Conservation (phyloP, 2,797 vertebrate genomes). For the Graptemys geographica region DNA sequence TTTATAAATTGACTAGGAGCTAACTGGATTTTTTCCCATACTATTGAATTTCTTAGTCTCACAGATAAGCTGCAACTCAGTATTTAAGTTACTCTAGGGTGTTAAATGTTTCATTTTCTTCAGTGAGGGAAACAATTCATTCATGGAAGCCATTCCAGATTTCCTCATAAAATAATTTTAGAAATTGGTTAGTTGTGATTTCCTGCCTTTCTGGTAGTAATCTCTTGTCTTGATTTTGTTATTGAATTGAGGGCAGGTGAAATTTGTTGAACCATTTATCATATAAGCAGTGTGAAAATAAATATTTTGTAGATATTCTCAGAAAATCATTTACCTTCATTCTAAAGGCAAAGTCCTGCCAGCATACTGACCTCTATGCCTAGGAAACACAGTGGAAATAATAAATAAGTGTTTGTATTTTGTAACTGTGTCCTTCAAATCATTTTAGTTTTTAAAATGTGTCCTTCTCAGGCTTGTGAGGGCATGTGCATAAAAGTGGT, state of each 20-base stretch:
- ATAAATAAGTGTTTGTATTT: neutral
- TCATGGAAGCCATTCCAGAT: conserved; percentile 57
- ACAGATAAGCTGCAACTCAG: neutral
- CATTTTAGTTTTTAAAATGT: neutral
- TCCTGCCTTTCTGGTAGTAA: conserved; percentile 40
- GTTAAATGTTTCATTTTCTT: neutral
- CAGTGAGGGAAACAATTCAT: conserved; percentile 4
- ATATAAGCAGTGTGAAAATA: conserved; percentile 37
- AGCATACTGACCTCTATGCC: conserved; percentile 44
- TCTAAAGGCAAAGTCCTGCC: conserved; percentile 50
- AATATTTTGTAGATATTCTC: conserved; percentile 14
- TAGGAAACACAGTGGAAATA: conserved; percentile 19
- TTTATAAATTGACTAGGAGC: neutral
- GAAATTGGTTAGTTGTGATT: conserved; percentile 62
- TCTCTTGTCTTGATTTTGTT: conserved; percentile 37
- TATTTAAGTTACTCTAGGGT: neutral
- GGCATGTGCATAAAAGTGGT: neutral
- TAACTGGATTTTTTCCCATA: neutral
- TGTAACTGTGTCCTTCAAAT: neutral
- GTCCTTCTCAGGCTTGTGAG: neutral
- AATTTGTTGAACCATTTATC: conserved; percentile 44
- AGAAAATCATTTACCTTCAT: conserved; percentile 36
- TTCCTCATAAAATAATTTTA: conserved; percentile 53
- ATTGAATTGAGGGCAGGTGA: neutral
- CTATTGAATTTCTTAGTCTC: neutral